These are phyloP conservation scores for Pocillopora grandis DNA, from an alignment of 92 coral and sea anemone species.

Conservation along the genomic window DNA sequence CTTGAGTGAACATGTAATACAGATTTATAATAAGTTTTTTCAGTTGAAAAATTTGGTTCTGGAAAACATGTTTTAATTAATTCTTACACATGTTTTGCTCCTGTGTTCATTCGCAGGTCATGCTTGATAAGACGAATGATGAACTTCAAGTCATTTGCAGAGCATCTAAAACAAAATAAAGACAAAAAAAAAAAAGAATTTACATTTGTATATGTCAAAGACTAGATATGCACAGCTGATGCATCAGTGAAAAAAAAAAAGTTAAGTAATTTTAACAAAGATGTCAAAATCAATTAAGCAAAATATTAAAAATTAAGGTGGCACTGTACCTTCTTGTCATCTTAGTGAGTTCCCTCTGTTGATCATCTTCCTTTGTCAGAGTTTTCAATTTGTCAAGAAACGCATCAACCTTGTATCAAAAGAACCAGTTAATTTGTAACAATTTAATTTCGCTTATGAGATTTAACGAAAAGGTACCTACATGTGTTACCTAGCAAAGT, in stretches of 20 bases:
- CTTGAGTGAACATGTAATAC: background rate
- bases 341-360: slow-evolving; percentile 75
- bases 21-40: too few species aligned
- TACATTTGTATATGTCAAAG: background rate
- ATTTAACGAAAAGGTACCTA: background rate
- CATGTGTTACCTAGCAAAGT: background rate
- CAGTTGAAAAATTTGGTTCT: too few species aligned
- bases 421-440: background rate
- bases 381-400: slow-evolving; percentile 82
- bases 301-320: too few species aligned
- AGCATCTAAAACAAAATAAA: slow-evolving; percentile 53
- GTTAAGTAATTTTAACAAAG: background rate
- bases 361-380: slow-evolving; percentile 86
- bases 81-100: slow-evolving; percentile 97
- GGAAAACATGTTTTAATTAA: background rate
- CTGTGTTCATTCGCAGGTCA: slow-evolving; percentile 95
- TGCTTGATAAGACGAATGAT: slow-evolving; percentile 91
- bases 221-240: background rate
- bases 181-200: background rate
- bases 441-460: background rate
- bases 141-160: slow-evolving; percentile 89
- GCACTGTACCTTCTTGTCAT: slow-evolving; percentile 61
- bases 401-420: slow-evolving; percentile 65
- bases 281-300: too few species aligned
- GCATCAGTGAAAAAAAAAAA: background rate